Percentiles rank a stretch among this genome's conserved stretches.
Conservation (phyloP, 2,113 vertebrate genomes). For the Gasterosteus aculeatus region DNA sequence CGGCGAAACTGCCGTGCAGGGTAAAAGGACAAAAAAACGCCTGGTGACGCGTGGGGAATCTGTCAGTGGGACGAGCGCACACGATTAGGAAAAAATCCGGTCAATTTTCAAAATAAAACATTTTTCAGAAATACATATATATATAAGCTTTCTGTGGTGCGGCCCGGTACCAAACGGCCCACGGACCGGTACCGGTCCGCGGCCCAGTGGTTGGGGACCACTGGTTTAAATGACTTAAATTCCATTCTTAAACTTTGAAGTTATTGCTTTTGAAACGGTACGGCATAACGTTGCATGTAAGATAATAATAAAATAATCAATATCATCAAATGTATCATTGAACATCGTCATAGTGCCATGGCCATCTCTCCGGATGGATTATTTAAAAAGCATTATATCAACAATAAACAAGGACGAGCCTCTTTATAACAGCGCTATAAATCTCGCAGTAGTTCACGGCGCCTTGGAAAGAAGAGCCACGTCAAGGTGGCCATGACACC, state of each 20-base stretch:
- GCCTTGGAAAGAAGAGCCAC: background rate
- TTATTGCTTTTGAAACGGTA: background rate
- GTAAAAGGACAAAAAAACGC: no score
- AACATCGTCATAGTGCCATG: background rate
- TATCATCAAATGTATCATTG: background rate
- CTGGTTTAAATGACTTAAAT: background rate
- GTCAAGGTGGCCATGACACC: constrained; percentile 19
- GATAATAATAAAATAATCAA: background rate
- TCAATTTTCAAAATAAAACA: no score
- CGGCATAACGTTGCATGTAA: no score
- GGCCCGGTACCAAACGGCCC: no score
- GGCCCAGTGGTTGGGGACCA: no score
- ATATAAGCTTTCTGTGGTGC: no score
- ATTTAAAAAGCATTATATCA: background rate
- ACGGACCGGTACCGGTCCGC: no score
- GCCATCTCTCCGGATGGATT: background rate
- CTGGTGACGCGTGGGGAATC: no score
- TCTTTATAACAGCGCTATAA: constrained; percentile 55
- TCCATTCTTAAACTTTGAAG: background rate
- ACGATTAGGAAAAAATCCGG: no score
- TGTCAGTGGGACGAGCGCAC: no score
- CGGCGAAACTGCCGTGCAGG: no score
- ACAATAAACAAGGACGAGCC: constrained; percentile 10
- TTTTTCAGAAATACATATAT: no score
- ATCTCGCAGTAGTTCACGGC: constrained; percentile 54